Base-by-base conservation (phyloP, 2,888 invertebrate genomes). In the Drosophila rubida region DNA sequence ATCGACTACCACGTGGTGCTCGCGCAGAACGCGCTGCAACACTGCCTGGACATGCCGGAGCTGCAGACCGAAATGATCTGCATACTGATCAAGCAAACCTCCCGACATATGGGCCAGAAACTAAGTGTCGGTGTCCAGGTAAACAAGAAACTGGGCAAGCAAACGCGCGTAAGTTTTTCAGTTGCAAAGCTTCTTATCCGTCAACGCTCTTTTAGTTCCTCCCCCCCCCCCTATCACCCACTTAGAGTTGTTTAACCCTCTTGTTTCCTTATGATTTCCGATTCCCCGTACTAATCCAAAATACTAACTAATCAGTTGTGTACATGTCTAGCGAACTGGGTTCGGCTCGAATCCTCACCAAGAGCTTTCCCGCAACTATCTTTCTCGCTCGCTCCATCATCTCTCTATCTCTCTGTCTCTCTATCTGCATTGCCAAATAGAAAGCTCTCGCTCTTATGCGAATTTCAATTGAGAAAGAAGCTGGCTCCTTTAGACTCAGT, bases 1-100 rank as follows among this genome's bases (percentile, higher is more conserved):
- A 97, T 99, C 85, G 99, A 99, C 93, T 98, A 98, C 93, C 99
- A 99, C 93, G 98, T 99, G 88, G 97, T 97, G 66, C 93, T 99
- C 68, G 98, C 98, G 13, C 99, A 99, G 94, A 98, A 98, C 92
- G 97, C 98, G 30, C 94, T 99, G 61, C 96, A 97, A 90, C 97
- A 97, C 91, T 98, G 98, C 91, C 93, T 99, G 68, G 97, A 97
- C 86, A 95, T 96, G 91, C 94, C 95, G 44, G 97, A 98, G 93
- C 94, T 99, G 77, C 98, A 97, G 91, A 96, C 97, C 90, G 99
- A 99, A 93, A 94, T 99, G 90, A 96, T 96, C 88, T 96, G 97
- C 87, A 96, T 96, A 79, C 93, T 99, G 81, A 96, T 97, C 79
- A 96, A 97, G 90, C 98, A 99, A 94, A 98, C 98, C 54, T 96